Percentiles rank a stretch among this genome's conserved stretches.
These are phyloP conservation scores for Hypotaenidia okinawae DNA, from an alignment of 2,797 vertebrate species.

Conservation along the genomic window DNA sequence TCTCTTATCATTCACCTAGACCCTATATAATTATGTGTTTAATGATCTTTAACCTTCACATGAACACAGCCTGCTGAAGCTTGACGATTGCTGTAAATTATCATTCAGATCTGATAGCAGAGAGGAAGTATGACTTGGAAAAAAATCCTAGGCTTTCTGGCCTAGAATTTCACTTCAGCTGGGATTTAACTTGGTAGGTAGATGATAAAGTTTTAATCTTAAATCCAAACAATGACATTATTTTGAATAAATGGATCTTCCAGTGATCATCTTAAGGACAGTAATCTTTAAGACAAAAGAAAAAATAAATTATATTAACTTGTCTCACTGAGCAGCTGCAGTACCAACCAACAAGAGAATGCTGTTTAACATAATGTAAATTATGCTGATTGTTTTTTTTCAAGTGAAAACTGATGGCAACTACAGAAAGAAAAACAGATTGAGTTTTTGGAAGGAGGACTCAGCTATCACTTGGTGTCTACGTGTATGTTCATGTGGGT, in stretches of 20 bases:
- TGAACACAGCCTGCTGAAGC: slow-evolving; percentile 17
- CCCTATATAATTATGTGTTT: slow-evolving; percentile 60
- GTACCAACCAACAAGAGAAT: neutral
- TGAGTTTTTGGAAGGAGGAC: neutral
- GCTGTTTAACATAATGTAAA: neutral
- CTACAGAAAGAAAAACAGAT: neutral
- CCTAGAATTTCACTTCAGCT: neutral
- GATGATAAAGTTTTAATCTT: neutral
- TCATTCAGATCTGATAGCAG: slow-evolving; percentile 9
- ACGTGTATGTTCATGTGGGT: neutral
- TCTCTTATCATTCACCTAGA: slow-evolving; percentile 49
- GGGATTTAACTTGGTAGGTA: neutral
- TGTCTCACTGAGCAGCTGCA: neutral
- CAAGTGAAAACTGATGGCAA: neutral
- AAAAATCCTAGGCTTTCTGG: neutral
- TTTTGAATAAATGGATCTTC: neutral
- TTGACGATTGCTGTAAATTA: slow-evolving; percentile 49
- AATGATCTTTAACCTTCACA: slow-evolving; percentile 70
- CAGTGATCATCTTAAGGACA: neutral
- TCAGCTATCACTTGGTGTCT: neutral
- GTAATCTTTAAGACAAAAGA: neutral
- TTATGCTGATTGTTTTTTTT: neutral
- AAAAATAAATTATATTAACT: neutral
- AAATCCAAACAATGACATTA: neutral
- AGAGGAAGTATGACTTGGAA: slow-evolving; percentile 8